Evolutionary conservation across 2,113 vertebrate genomes (phyloP), one percentile per base, ranked within the genome.

Genomic region (Xenotilapia leptura): DNA sequence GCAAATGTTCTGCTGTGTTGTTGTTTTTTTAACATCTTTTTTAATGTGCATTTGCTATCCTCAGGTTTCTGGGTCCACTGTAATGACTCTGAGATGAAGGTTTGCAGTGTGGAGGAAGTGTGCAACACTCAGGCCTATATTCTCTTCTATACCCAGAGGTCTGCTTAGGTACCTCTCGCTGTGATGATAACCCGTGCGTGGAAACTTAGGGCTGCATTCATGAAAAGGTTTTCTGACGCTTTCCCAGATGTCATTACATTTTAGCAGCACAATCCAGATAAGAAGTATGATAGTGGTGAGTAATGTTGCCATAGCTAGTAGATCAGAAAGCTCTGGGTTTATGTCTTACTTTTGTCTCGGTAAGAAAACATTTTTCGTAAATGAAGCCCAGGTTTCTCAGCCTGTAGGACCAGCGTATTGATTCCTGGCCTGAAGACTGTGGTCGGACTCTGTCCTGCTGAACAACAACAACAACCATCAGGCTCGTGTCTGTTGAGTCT

Each of bases 101-200:
- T 99, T 94, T 99, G 98, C 97, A 98, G 98, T 47, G 98, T 99
- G 95, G 98, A 99, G 97, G 99, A 99, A 94, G 98, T 99, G 96
- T 99, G 99, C 97, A 98, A 97, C 97, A 99, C 99, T 97, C 99
- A 99, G 96, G 99, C 98, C 96, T 99, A 99, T 95, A 99, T 99
- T 94, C 97, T 99, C 94, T 99, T 99, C 97, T 99, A 99, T 92
- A 99, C 98, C 94, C 98, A 99, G 97, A 97, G 98, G 96, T 98
- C 98, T 95, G 96, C 97, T 92, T 97, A 96, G 94, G 93, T 94
- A 96, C 95, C 96, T 95, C 90, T 95, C 95, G 94, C 97, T 94
- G 94, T 93, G 92, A 93, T 62, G 93, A 87, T 84, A 26, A 91
- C 88, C 90, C 80, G 83, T 88, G 56, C 73, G 3, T 13, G 38